Evolutionary conservation across 2,888 invertebrate species (phyloP), one percentile per base, ranked within the genome.

Genomic region (Melolontha melolontha): DNA sequence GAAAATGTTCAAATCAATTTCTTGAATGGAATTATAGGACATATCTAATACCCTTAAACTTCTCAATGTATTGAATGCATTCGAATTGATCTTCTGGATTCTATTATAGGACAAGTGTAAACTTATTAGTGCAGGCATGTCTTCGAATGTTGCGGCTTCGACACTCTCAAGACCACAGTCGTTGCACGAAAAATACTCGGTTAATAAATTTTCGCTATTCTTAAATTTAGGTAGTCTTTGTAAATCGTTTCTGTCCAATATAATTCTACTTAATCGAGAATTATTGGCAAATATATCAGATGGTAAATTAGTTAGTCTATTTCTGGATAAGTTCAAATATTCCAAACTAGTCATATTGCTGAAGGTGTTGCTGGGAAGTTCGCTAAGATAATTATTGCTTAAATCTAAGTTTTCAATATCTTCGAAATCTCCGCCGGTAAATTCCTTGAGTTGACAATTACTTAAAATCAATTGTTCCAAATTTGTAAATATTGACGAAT

Each of bases 311-410:
- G 88, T 88, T 59, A 94, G 81, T 70, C 89, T 86, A 79, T 94
- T 94, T 75, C 89, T 87, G 2, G 93, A 92, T 70, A 94, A 85
- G 80, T 94, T 92, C 70, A 94, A 86, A 77, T 90, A 86, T 72
- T 89, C 88, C 44, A 94, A 85, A 71, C 89, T 88, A 65, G 87
- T 86, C 68, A 93, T 86, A 70, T 87, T 85, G 47, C 87, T 83
- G 83, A 94, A 91, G 5, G 92, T 89, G 76, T 90, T 89, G 14
- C 88, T 87, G 76, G 91, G 88, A 67, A 94, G 89, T 77, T 87
- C 88, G 68, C 85, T 86, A 69, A 94, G 87, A 67, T 87, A 87
- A 79, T 93, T 93, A 52, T 90, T 88, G 75, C 88, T 90, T 6
- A 93, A 83, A 74, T 89, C 88, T 34, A 94, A 85, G 76, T 90